Conservation (phyloP, 2,888 invertebrate genomes). For the Leptopilina drosophilae region DNA sequence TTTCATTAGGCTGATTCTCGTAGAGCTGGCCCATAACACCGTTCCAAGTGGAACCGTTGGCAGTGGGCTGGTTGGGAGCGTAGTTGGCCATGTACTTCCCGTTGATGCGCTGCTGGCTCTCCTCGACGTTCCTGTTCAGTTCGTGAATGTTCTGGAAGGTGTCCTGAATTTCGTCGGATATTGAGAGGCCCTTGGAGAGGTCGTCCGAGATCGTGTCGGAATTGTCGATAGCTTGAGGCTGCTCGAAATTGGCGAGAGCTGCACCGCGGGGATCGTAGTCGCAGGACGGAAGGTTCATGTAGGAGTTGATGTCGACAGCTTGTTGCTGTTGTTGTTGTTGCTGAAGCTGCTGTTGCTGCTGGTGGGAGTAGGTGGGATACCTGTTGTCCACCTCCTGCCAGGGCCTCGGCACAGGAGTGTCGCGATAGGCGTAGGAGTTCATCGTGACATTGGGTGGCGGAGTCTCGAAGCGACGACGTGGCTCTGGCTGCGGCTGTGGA, state of each 20-base stretch:
- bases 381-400: too few species aligned
- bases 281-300: too few species aligned
- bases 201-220: background rate
- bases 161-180: constrained; percentile 5
- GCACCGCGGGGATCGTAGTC: too few species aligned
- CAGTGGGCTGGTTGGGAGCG: too few species aligned
- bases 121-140: background rate
- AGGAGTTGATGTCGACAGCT: background rate
- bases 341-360: too few species aligned
- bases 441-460: constrained; percentile 24
- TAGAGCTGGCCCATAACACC: too few species aligned
- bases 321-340: background rate
- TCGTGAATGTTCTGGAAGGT: constrained; percentile 7
- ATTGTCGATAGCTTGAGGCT: background rate
- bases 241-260: background rate
- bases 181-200: constrained; percentile 12
- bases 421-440: background rate
- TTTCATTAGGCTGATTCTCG: too few species aligned
- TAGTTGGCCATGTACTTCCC: background rate
- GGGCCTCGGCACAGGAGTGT: background rate
- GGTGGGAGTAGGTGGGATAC: background rate
- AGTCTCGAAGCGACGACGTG: background rate
- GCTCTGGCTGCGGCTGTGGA: background rate
- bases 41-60: too few species aligned
- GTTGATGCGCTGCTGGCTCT: background rate